Percentiles rank a stretch among this genome's conserved stretches.
Evolutionary conservation across 2,888 invertebrate genomes (phyloP).

Genomic region (Xylocampa areola): DNA sequence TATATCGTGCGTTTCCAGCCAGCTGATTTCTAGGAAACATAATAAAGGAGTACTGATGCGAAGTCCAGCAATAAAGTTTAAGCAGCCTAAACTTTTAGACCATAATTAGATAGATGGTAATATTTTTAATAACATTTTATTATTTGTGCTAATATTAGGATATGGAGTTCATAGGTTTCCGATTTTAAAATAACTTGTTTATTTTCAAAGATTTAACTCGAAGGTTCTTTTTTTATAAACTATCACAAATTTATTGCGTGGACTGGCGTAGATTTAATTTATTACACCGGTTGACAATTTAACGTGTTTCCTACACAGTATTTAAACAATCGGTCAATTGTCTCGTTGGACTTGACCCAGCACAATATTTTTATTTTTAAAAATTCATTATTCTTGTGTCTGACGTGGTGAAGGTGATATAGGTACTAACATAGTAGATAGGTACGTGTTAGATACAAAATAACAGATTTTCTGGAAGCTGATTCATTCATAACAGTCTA

Average conservation of each 20-base stretch:
- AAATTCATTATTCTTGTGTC: slow-evolving; percentile 55
- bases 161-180: no score
- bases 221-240: no score
- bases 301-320: slow-evolving; percentile 8
- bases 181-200: no score
- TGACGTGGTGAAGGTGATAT: slow-evolving; percentile 26
- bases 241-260: no score
- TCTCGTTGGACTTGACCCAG: slow-evolving; percentile 65
- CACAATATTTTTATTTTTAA: slow-evolving; percentile 62
- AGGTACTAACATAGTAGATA: slow-evolving; percentile 10
- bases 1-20: not conserved
- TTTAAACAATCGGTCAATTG: slow-evolving; percentile 34
- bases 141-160: no score
- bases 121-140: no score
- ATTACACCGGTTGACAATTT: not conserved
- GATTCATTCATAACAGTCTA: slow-evolving; percentile 37
- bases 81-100: no score
- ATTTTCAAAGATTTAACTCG: no score
- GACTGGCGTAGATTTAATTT: no score
- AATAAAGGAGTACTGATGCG: not conserved
- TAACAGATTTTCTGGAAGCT: slow-evolving; percentile 33
- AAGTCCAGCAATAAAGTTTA: not conserved
- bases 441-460: slow-evolving; percentile 21
- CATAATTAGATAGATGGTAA: no score
- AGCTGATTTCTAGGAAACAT: not conserved